These are phyloP conservation scores for Sclerurus mexicanus DNA, from an alignment of 2,113 vertebrate species.

Conservation along the genomic window DNA sequence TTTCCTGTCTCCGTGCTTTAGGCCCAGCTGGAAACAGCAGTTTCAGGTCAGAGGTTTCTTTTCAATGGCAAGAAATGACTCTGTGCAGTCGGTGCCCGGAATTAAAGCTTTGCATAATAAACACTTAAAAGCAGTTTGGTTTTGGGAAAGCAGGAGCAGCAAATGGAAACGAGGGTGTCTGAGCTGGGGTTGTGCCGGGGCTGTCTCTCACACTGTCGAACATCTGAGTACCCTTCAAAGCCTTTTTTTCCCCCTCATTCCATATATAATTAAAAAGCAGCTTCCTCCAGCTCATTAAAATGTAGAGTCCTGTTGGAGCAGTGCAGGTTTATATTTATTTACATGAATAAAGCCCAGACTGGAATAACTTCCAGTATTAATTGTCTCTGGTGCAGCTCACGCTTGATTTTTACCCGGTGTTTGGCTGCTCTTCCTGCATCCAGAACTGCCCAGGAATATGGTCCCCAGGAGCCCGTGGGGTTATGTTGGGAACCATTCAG, in stretches of 20 bases:
- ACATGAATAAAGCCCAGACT: not conserved
- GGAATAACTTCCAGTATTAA: not conserved
- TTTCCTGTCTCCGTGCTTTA: not conserved
- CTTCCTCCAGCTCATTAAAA: conserved; percentile 28
- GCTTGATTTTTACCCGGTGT: not conserved
- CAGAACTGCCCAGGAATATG: not conserved
- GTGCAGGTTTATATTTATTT: conserved; percentile 3
- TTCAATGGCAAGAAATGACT: not conserved
- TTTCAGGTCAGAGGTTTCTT: not conserved
- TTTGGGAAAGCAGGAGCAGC: not conserved
- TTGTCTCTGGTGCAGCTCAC: not conserved
- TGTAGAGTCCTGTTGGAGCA: conserved; percentile 5
- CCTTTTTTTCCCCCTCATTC: not conserved
- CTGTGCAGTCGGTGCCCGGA: not conserved
- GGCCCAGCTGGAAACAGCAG: not conserved
- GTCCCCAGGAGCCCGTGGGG: not conserved
- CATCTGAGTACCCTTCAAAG: conserved; percentile 33
- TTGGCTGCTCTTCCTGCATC: not conserved
- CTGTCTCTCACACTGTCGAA: not conserved
- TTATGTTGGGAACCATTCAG: not conserved
- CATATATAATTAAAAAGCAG: conserved; percentile 44
- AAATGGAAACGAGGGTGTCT: not conserved
- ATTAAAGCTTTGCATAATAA: not conserved
- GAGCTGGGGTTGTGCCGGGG: not conserved
- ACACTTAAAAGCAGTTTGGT: not conserved